phyloP scores from a whole-genome alignment of 1,140 invertebrate genomes.

The Habropoda laboriosa region DNA sequence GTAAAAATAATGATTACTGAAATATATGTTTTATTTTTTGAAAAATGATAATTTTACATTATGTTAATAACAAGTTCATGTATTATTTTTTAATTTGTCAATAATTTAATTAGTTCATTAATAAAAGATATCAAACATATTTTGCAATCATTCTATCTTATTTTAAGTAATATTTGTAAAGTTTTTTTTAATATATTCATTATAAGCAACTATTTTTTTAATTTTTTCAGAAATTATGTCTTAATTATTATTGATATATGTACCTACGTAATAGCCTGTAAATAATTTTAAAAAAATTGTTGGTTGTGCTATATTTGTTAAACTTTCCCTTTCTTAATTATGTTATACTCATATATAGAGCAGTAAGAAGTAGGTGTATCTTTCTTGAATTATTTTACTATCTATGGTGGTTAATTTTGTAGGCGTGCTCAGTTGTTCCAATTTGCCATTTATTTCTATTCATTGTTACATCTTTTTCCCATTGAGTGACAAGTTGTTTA shows the following conservation, averaged over 20 bases:
- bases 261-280: neutral
- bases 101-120: constrained; percentile 16
- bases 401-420: constrained; percentile 52
- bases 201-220: neutral
- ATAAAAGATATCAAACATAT: constrained; percentile 34
- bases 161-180: neutral
- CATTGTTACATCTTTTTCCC: constrained; percentile 35
- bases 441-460: constrained; percentile 59
- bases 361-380: constrained; percentile 43
- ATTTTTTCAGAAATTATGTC: neutral
- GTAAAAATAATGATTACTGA: constrained; percentile 3
- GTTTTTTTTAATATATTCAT: constrained; percentile 2
- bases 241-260: neutral
- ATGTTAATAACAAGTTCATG: neutral
- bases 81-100: constrained; percentile 35
- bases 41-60: neutral
- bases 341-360: constrained; percentile 40
- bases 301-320: neutral
- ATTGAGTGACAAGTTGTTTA: constrained; percentile 40
- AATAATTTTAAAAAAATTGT: constrained; percentile 9
- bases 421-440: constrained; percentile 50
- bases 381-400: constrained; percentile 49
- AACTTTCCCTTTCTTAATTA: constrained; percentile 51
- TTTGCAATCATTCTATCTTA: constrained; percentile 20
- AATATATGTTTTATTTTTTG: constrained; percentile 44